Evolutionary conservation across 2,888 invertebrate species (phyloP), one percentile per base, ranked within the genome.

Genomic region (Conomelus anceps): DNA sequence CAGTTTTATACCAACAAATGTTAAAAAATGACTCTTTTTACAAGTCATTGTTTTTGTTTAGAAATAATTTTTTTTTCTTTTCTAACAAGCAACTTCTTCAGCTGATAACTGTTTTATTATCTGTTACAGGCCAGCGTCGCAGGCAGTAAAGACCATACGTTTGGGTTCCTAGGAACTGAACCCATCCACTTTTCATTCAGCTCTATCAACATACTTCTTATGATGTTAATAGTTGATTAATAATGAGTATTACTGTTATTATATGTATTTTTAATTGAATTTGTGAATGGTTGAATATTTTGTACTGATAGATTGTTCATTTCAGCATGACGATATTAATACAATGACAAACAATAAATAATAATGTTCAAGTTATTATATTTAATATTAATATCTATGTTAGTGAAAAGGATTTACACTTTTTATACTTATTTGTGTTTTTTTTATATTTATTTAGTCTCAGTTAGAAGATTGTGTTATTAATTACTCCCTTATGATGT

Each of bases 71-170:
- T n/a, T n/a, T n/a, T n/a, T n/a, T n/a, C n/a, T n/a, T n/a, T n/a
- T n/a, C n/a, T n/a, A n/a, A n/a, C n/a, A n/a, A n/a, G n/a, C n/a
- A n/a, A n/a, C n/a, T n/a, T n/a, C n/a, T n/a, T n/a, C n/a, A n/a
- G n/a, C n/a, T n/a, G 3, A 29, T 17, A 88, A 88, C 88, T 22
- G 23, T 7, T 26, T 85, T 89, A 34, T 22, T 23, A 22, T 86
- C 0, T 90, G 88, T 91, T 91, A 23, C 90, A 91, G 91, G 90
- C 23, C 89, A 89, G 34, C 89, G 91, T 86, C 90, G 91, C 89
- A 91, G 90, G 89, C 91, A 91, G 91, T 91, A 91, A 86, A 87
- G 22, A 88, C 29, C 85, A 86, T 63, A 86, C 88, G 88, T 89
- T 86, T 86, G 34, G 84, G 24, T 85, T 63, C 63, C 63, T n/a